Base-by-base conservation (phyloP, 2,888 invertebrate species). In the Dendrolimus pini region DNA sequence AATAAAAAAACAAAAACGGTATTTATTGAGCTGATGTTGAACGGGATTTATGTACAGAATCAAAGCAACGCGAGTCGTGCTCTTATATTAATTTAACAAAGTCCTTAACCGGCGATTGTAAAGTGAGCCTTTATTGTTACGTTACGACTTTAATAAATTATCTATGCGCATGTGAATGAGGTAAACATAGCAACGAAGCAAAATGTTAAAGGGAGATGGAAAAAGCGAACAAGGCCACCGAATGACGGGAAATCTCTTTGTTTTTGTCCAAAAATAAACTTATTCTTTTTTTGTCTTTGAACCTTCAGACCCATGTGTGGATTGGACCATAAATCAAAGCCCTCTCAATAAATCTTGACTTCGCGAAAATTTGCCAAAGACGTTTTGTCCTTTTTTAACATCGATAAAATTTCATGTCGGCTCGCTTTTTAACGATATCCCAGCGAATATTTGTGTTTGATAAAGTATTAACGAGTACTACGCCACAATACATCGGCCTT, bases 271-370 rank as follows among this genome's bases (percentile, higher is more conserved):
- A 81, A 78, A 83, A 82, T 80, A 80, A 83, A 81, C 75, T 79
- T 80, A 30, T 30, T 30, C 75, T 65, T 77, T 84, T 81, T 85
- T 82, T 83, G 82, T 83, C 79, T 83, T 82, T 80, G 82, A 81
- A 82, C 80, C 84, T 77, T 80, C 76, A 73, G 78, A 72, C 82
- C 80, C 85, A 84, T 82, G 81, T 85, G 86, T 82, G 80, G 81
- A 81, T 77, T 78, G 80, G 75, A 79, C 78, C 76, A 85, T 88
- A 88, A 85, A 88, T 88, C 88, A 88, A 84, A 83, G 77, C 68
- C 72, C 76, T 79, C 82, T 81, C 86, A 82, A 88, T 88, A 88
- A 85, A 87, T 88, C 85, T 81, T 76, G 75, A 78, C 78, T 81
- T 69, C 72, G 80, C 74, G 76, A 74, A 80, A 79, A 81, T 80